phyloP scores from a whole-genome alignment of 2,888 invertebrate species.

The Cynaeus angustus region DNA sequence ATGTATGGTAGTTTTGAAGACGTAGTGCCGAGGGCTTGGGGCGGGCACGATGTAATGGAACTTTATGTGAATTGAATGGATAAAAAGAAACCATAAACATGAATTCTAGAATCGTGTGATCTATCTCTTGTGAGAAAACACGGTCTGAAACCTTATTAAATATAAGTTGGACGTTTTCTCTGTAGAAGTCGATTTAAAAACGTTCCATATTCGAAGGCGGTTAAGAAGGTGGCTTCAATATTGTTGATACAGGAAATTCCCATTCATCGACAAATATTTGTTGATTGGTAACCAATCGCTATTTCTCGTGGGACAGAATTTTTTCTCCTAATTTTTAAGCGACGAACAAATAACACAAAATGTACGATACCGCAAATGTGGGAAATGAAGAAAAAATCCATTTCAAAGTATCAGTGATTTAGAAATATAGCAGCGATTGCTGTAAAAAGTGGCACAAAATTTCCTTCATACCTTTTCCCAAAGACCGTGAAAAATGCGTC shows the following conservation, averaged over 20 bases:
- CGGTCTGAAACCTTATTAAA: not conserved
- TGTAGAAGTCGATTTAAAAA: not conserved
- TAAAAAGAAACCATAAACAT: slow-evolving; percentile 14
- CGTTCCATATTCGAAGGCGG: slow-evolving; percentile 2
- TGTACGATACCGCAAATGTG: too few relatives aligned
- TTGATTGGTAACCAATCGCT: slow-evolving; percentile 2
- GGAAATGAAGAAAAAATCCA: too few relatives aligned
- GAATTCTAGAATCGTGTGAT: not conserved
- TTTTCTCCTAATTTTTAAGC: not conserved
- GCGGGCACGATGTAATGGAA: slow-evolving; percentile 1
- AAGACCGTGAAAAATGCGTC: not conserved
- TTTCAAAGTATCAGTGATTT: too few relatives aligned
- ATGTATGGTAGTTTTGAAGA: slow-evolving; percentile 16
- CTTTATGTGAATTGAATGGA: slow-evolving; percentile 29
- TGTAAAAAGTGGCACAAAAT: too few relatives aligned
- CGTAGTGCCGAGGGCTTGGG: not conserved
- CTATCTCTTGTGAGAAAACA: not conserved
- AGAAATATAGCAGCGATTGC: too few relatives aligned
- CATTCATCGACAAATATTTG: slow-evolving; percentile 34
- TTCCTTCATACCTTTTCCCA: too few relatives aligned
- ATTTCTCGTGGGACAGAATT: not conserved
- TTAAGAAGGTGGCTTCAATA: slow-evolving; percentile 20
- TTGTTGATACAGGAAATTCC: slow-evolving; percentile 32
- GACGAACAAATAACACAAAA: too few relatives aligned
- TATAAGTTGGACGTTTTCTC: too few relatives aligned